Base-by-base conservation (phyloP, 2,797 vertebrate genomes). In the Phoebastria nigripes region DNA sequence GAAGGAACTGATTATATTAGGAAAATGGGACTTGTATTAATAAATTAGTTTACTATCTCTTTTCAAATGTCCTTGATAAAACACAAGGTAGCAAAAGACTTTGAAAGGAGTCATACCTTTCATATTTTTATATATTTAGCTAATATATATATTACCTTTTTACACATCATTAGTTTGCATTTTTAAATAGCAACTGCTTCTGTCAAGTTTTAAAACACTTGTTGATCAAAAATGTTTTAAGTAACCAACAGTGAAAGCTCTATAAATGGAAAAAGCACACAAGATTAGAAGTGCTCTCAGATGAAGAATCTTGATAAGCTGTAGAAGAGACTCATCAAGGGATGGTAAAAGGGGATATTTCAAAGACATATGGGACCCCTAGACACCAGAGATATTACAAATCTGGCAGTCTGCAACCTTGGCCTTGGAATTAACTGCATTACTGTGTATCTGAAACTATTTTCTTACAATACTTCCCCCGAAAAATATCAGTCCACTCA, bases 1-100 rank as follows among this genome's bases (percentile, higher is more conserved):
- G 46, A 80, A 90, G 79, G 78, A 87, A 78, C 28, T 41, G 39
- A 86, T 81, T 89, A 72, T 84, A 93, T 80, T 82, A 90, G 81
- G 67, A 96, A 95, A 95, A 90, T 87, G 41, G 90, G 83, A 61
- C 86, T 82, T 74, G 12, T 22, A 85, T 67, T 93, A 94, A 76
- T 90, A 91, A 88, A 72, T 91, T 49, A 82, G 62, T 82, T 87
- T 82, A 94, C 29, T 24, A 39, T 65, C 69, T 80, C 55, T 90
- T 91, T 81, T 87, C 37, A 83, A 71, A 72, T 18, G 92, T 82
- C 89, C 94, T 94, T 91, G 90, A 87, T 73, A 82, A 91, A 94
- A 62, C 29, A 58, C 5, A 55, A 59, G 66, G 62, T 8, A 71
- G 44, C 6, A 84, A 37, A 81, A 89, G 35, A 62, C 52, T 87